Conservation (phyloP, 2,113 vertebrate genomes). For the Andinoacara biseriatus region DNA sequence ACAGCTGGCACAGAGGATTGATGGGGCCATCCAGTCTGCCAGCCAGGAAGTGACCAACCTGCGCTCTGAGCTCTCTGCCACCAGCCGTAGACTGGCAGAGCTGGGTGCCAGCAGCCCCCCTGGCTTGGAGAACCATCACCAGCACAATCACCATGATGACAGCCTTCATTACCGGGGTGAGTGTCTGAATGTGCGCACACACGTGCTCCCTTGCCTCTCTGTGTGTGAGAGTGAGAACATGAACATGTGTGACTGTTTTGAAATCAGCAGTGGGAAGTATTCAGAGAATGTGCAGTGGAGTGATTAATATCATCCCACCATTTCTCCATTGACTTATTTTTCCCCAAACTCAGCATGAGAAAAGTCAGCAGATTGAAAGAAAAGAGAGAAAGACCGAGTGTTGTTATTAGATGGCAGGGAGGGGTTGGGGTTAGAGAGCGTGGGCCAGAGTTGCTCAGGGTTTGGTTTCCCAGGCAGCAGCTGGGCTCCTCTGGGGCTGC, state of each 20-base stretch:
- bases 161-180: constrained; percentile 84
- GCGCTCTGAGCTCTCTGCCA: constrained; percentile 89
- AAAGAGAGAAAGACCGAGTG: constrained; percentile 32
- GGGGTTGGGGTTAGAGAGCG: constrained; percentile 55
- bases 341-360: constrained; percentile 33
- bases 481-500: constrained; percentile 62
- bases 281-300: constrained; percentile 53
- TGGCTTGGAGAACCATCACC: constrained; percentile 85
- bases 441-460: constrained; percentile 53
- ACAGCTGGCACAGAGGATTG: constrained; percentile 89
- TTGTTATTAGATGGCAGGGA: constrained; percentile 51
- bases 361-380: constrained; percentile 19
- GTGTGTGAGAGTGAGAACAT: constrained; percentile 43
- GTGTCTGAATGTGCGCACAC: constrained; percentile 26
- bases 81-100: constrained; percentile 89
- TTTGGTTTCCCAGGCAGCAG: constrained; percentile 73
- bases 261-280: constrained; percentile 60
- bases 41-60: constrained; percentile 92
- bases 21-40: constrained; percentile 92
- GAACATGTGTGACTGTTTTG: constrained; percentile 62
- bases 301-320: constrained; percentile 25
- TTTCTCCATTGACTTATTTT: constrained; percentile 40
- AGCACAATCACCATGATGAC: constrained; percentile 77
- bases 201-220: neutral
- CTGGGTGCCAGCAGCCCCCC: constrained; percentile 82